These are phyloP conservation scores for Eudemis profundana DNA, from an alignment of 2,888 invertebrate genomes.

Conservation along the genomic window DNA sequence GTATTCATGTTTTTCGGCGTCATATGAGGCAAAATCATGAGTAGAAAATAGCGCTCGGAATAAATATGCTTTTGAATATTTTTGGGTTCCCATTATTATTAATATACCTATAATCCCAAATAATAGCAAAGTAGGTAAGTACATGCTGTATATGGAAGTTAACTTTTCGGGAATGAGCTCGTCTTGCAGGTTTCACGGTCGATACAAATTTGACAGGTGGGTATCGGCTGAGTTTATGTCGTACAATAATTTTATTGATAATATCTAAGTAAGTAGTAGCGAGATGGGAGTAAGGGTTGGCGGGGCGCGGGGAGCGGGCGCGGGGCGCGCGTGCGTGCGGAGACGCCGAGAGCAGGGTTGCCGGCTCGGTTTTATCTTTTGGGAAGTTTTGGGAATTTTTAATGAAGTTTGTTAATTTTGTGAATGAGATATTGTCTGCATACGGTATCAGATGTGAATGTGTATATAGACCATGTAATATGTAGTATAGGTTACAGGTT, in stretches of 20 bases:
- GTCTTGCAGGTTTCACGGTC: conserved; percentile 26
- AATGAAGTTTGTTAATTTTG: background rate
- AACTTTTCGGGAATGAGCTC: conserved; percentile 61
- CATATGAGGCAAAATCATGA: too few relatives aligned
- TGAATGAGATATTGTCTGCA: background rate
- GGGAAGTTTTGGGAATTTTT: background rate
- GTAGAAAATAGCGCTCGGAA: too few relatives aligned
- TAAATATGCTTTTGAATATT: too few relatives aligned
- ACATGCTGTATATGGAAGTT: too few relatives aligned
- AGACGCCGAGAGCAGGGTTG: conserved; percentile 61
- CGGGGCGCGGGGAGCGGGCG: conserved; percentile 49
- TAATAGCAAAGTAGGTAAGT: too few relatives aligned
- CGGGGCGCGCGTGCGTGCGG: conserved; percentile 69
- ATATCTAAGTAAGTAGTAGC: conserved; percentile 80
- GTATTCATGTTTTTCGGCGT: too few relatives aligned
- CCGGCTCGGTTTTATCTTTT: background rate
- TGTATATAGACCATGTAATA: background rate
- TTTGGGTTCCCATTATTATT: too few relatives aligned
- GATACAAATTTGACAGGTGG: conserved; percentile 41
- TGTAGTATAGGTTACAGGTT: too few relatives aligned
- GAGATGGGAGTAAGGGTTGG: conserved; percentile 76
- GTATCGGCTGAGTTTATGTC: conserved; percentile 66
- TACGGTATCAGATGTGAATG: too few relatives aligned
- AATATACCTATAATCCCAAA: too few relatives aligned
- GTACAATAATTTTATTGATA: conserved; percentile 84